Evolutionary conservation across 1,140 invertebrate genomes (phyloP).

Genomic region (Hypsibius dujardini): DNA sequence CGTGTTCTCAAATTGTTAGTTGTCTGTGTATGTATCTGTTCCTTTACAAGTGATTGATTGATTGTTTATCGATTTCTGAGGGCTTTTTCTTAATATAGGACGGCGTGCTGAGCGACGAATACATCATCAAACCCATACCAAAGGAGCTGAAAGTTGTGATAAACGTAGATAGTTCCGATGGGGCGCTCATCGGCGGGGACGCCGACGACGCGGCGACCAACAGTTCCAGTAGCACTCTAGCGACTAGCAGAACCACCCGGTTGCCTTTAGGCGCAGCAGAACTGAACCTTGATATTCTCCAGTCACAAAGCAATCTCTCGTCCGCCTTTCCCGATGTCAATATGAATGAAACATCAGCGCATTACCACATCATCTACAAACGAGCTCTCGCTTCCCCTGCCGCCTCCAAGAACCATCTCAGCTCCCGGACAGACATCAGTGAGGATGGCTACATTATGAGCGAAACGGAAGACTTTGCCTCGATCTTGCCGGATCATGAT

Average conservation of each 20-base stretch:
- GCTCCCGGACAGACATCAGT: not conserved
- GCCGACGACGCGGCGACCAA: not conserved
- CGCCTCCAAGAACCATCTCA: not conserved
- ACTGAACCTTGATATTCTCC: too few species aligned
- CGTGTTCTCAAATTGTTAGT: too few species aligned
- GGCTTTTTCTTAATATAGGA: slow-evolving; percentile 40
- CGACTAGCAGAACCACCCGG: not conserved
- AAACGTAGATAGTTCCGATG: not conserved
- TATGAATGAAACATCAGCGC: not conserved
- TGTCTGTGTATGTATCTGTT: too few species aligned
- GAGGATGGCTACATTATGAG: slow-evolving; percentile 6
- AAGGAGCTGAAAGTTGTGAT: not conserved
- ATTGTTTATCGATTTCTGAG: too few species aligned
- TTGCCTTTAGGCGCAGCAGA: not conserved
- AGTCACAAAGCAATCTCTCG: too few species aligned
- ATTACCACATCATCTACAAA: slow-evolving; percentile 1
- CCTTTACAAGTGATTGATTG: too few species aligned
- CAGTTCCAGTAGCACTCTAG: not conserved
- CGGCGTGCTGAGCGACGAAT: slow-evolving; percentile 67
- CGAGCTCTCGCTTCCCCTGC: not conserved
- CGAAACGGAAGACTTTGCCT: not conserved
- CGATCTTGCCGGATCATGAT: not conserved
- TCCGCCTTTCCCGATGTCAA: not conserved
- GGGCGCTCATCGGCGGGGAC: not conserved
- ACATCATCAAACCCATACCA: slow-evolving; percentile 69